These are phyloP conservation scores for Grus americana DNA, from an alignment of 2,113 vertebrate genomes.

Conservation along the genomic window DNA sequence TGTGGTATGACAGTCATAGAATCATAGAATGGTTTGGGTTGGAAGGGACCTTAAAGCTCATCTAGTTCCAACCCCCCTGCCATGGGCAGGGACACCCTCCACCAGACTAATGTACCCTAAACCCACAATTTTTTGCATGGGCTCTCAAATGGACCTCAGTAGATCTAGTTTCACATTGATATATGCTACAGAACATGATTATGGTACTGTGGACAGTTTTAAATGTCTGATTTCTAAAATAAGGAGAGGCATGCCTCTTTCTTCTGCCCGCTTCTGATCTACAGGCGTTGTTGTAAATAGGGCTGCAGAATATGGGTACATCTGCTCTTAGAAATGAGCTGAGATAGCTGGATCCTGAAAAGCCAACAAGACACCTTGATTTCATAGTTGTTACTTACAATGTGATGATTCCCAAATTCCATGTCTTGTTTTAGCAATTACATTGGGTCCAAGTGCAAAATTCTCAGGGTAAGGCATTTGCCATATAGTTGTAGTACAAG, in stretches of 20 bases:
- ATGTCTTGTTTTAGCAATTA: not conserved
- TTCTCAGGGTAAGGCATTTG: not conserved
- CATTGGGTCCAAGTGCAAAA: not conserved
- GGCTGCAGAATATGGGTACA: not conserved
- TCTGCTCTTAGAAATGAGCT: not conserved
- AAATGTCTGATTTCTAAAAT: not conserved
- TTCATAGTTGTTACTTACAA: not conserved
- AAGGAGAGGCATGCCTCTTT: not conserved
- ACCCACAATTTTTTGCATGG: not conserved
- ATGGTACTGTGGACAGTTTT: not conserved
- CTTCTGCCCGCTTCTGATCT: not conserved
- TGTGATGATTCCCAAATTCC: not conserved
- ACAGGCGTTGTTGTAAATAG: not conserved
- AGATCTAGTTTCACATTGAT: not conserved
- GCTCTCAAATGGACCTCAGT: not conserved
- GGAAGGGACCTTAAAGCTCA: no score
- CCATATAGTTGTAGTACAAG: not conserved
- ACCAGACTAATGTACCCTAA: no score
- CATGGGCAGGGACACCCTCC: no score
- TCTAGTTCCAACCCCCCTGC: no score
- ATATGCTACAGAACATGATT: not conserved
- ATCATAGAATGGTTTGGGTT: no score
- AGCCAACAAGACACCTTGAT: not conserved
- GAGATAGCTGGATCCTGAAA: not conserved
- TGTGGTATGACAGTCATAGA: not conserved